A percentile compares a stretch with the other conserved stretches of the same genome.
Conservation (phyloP, 2,888 invertebrate genomes). For the Ametastegia equiseti region DNA sequence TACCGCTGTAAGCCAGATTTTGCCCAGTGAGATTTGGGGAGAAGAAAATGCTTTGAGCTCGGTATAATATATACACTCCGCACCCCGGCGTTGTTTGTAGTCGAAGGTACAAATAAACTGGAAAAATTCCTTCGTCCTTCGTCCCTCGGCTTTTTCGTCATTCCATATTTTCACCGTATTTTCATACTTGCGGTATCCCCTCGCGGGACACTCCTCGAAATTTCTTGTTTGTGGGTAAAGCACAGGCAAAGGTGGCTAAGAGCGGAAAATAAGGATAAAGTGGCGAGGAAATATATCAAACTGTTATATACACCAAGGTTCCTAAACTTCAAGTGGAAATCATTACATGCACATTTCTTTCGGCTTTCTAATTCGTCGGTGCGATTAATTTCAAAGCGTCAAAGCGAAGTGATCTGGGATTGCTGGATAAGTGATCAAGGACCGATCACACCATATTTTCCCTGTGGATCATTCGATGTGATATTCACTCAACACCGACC, state of each 20-base stretch:
- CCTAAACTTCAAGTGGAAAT: background rate
- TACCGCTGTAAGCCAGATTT: conserved; percentile 31
- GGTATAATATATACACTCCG: conserved; percentile 40
- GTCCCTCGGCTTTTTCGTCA: background rate
- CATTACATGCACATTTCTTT: conserved; percentile 1
- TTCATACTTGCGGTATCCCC: background rate
- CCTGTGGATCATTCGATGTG: background rate
- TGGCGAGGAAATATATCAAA: background rate
- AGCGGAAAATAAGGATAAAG: background rate
- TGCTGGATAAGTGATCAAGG: background rate
- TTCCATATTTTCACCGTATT: conserved; percentile 20
- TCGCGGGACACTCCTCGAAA: background rate
- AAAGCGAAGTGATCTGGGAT: background rate
- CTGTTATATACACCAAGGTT: background rate
- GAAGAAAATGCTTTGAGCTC: conserved; percentile 30
- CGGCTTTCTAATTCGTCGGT: background rate
- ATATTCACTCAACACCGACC: background rate
- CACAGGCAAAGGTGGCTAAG: background rate
- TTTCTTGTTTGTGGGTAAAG: background rate
- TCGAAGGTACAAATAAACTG: conserved; percentile 19
- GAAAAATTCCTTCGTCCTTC: background rate
- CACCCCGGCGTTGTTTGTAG: conserved; percentile 9
- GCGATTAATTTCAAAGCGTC: background rate
- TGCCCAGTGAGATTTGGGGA: conserved; percentile 45
- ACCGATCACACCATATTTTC: background rate